A percentile compares a stretch with the other conserved stretches of the same genome.
These are phyloP conservation scores for Chaetogeoica ovagalla DNA, from an alignment of 2,888 invertebrate genomes.

Conservation along the genomic window DNA sequence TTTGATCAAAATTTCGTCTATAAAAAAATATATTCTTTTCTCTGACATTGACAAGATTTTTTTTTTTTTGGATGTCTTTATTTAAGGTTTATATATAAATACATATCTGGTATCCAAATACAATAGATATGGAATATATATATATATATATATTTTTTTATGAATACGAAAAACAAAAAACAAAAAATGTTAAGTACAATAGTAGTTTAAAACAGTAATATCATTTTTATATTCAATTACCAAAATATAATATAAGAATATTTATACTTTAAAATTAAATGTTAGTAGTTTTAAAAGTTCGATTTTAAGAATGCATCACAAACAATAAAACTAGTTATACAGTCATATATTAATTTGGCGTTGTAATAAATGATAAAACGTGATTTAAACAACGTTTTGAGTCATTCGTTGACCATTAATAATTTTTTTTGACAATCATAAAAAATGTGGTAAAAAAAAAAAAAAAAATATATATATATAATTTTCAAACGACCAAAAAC, in stretches of 20 bases:
- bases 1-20: constrained; percentile 49
- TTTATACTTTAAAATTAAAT: constrained; percentile 1
- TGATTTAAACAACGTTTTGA: constrained; percentile 1
- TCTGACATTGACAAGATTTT: not conserved
- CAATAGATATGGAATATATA: constrained; percentile 5
- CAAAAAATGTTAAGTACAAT: constrained; percentile 9
- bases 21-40: constrained; percentile 30
- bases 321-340: not conserved
- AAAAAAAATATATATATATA: not conserved
- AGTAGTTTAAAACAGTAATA: not conserved
- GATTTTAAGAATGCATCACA: constrained; percentile 9
- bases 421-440: not conserved
- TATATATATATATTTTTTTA: not conserved
- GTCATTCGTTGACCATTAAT: not conserved
- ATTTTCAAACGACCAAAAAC: constrained; percentile 2
- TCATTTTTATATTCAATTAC: not conserved
- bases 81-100: constrained; percentile 8
- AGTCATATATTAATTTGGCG: not conserved
- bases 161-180: constrained; percentile 1
- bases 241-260: constrained; percentile 1
- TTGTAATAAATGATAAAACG: constrained; percentile 11
- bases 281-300: constrained; percentile 11
- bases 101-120: constrained; percentile 1
- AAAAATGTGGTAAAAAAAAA: not conserved
- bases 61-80: not conserved